Evolutionary conservation across 92 coral and sea anemone genomes (phyloP), one percentile per base, ranked within the genome.

Genomic region (Epizoanthus ramosus): DNA sequence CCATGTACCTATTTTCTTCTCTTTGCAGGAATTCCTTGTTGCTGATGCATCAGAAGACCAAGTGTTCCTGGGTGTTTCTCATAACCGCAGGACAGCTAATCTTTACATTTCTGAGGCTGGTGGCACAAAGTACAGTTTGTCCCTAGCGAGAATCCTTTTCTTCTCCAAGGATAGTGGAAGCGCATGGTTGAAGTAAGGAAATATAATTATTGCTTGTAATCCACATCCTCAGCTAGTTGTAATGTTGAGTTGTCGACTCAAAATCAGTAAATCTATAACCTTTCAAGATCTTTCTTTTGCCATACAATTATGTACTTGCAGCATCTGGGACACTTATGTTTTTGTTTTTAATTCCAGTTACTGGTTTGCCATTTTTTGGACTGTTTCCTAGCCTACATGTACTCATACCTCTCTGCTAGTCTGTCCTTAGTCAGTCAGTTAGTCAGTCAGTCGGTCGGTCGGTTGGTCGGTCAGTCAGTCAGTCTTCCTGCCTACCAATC

Each of bases 41-140:
- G 93, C 93, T 25, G 99, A 96, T 87, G 93, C 98, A 17, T 91
- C 96, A 79, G 99, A 96, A 83, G 85, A 89, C 69, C 98, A 96
- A 80, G 96, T 93, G 45, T 96, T 96, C 68, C 87, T 96, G 71
- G 98, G 96, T 15, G 92, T 96, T 23, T 85, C 89, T 63, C 99
- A 96, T 76, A 87, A 87, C 85, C 77, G 53, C 3, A 84, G 94
- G 12, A 96, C 98, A 1, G 91, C 99, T 18, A 98, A 96, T 85
- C 85, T 96, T 53, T 96, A 96, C 80, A 96, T 91, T 57, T 96
- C 99, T 57, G 99, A 93, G 56, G 68, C 90, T 7, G 79, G 92
- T 60, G 99, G 99, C 21, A 18, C 79, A 14, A 93, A 88, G 86
- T 96, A 90, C 85, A 89, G 94, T 83, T 66, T 94, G 85, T 92